Conservation (phyloP, 1,140 invertebrate species). For the Drosophila truncata region DNA sequence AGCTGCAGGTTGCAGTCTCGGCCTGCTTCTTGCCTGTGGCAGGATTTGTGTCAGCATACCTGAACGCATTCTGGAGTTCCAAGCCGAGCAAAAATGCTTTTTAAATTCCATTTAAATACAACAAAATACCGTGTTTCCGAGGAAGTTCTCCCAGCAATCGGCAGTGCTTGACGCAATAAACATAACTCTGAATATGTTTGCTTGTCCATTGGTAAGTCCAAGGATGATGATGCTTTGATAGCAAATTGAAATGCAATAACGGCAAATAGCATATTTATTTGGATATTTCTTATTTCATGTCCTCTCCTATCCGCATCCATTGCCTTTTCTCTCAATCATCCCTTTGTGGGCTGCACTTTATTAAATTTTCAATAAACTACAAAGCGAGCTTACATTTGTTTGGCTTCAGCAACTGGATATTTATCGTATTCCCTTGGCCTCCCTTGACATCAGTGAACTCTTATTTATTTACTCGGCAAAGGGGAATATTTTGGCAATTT, state of each 20-base stretch:
- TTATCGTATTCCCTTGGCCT: background rate
- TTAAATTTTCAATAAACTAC: constrained; percentile 59
- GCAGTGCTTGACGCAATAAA: constrained; percentile 20
- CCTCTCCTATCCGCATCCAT: constrained; percentile 16
- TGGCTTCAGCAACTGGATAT: constrained; percentile 9
- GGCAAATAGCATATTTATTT: constrained; percentile 52
- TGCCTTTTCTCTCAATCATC: constrained; percentile 19
- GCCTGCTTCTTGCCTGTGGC: constrained; percentile 1
- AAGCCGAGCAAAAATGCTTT: constrained; percentile 29
- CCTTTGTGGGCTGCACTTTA: constrained; percentile 40
- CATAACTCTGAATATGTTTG: constrained; percentile 15
- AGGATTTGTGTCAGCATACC: constrained; percentile 29
- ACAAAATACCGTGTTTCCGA: constrained; percentile 34
- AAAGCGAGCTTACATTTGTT: constrained; percentile 45
- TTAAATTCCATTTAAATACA: constrained; percentile 69
- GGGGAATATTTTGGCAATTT: constrained; percentile 32
- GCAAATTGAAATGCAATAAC: constrained; percentile 70
- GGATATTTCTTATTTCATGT: constrained; percentile 26
- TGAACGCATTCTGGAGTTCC: background rate
- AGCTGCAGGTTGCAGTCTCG: constrained; percentile 5
- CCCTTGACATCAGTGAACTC: constrained; percentile 6
- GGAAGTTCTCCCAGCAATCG: constrained; percentile 9
- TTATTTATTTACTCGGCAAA: constrained; percentile 23
- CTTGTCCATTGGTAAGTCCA: constrained; percentile 13
- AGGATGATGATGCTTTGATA: constrained; percentile 47